These are phyloP conservation scores for Pyrocephalus nanus DNA, from an alignment of 2,797 vertebrate genomes.

Conservation along the genomic window DNA sequence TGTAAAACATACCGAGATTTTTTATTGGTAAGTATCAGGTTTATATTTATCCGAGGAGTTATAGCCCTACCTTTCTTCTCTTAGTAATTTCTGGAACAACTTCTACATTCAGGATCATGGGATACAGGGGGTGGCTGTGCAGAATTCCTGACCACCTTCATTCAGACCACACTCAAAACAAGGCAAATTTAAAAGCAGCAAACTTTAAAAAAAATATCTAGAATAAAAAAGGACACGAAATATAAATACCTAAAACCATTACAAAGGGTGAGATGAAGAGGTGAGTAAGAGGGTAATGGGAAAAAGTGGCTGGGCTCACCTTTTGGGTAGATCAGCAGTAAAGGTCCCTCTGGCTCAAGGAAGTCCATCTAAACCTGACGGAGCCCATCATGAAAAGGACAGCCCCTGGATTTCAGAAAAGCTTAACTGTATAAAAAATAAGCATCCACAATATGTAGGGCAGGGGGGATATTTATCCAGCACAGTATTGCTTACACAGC, in stretches of 20 bases:
- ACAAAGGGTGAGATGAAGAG: background rate
- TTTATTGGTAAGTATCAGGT: conserved; percentile 65
- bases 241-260: background rate
- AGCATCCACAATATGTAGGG: background rate
- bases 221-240: background rate
- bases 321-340: background rate
- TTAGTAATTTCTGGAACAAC: background rate
- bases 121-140: background rate
- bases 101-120: background rate
- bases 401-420: background rate
- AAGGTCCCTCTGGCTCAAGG: background rate
- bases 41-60: background rate
- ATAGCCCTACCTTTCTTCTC: background rate
- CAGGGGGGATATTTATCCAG: background rate
- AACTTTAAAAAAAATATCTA: background rate
- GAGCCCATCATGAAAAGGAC: background rate
- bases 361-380: background rate
- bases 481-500: background rate
- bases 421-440: background rate
- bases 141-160: background rate
- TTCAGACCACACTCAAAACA: background rate
- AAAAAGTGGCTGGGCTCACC: background rate
- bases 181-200: background rate
- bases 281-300: background rate
- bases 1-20: conserved; percentile 76